These are phyloP conservation scores for Hyposoter didymator DNA, from an alignment of 2,888 invertebrate genomes.

Conservation along the genomic window DNA sequence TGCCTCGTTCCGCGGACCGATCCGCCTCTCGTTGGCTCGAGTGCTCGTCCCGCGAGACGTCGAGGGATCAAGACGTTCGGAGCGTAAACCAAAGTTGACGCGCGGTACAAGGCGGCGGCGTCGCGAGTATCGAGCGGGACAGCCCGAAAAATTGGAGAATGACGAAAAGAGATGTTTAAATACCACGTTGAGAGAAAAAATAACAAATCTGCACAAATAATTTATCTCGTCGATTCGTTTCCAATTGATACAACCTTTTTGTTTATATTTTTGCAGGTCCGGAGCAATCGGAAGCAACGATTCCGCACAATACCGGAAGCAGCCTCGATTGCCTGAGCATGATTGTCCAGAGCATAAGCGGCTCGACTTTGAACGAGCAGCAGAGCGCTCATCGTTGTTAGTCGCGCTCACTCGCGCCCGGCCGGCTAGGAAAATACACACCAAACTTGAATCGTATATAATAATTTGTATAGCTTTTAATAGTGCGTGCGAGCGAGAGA, in stretches of 20 bases:
- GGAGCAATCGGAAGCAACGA: conserved; percentile 75
- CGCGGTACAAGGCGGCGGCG: conserved; percentile 38
- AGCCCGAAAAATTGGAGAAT: conserved; percentile 32
- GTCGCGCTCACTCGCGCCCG: conserved; percentile 60
- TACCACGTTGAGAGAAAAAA: no score
- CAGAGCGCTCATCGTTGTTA: conserved; percentile 74
- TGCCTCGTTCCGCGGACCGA: no score
- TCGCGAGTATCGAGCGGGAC: conserved; percentile 47
- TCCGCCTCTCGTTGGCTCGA: conserved; percentile 18
- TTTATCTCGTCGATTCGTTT: no score
- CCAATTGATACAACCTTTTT: conserved; percentile 26
- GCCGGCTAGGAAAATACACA: neutral
- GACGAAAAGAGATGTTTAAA: conserved; percentile 45
- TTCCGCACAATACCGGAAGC: conserved; percentile 84
- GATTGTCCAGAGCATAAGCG: conserved; percentile 89
- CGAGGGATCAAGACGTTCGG: conserved; percentile 68
- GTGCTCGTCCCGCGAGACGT: conserved; percentile 20
- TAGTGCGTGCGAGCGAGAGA: conserved; percentile 26
- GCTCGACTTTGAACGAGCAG: conserved; percentile 81
- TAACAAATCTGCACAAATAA: no score
- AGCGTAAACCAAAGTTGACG: conserved; percentile 69
- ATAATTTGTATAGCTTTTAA: conserved; percentile 58
- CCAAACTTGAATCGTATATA: conserved; percentile 27
- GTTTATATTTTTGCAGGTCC: conserved; percentile 75
- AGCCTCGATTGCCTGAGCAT: conserved; percentile 89